Evolutionary conservation across 1,140 invertebrate species (phyloP), one percentile per base, ranked within the genome.

Genomic region (Nautilus pompilius): DNA sequence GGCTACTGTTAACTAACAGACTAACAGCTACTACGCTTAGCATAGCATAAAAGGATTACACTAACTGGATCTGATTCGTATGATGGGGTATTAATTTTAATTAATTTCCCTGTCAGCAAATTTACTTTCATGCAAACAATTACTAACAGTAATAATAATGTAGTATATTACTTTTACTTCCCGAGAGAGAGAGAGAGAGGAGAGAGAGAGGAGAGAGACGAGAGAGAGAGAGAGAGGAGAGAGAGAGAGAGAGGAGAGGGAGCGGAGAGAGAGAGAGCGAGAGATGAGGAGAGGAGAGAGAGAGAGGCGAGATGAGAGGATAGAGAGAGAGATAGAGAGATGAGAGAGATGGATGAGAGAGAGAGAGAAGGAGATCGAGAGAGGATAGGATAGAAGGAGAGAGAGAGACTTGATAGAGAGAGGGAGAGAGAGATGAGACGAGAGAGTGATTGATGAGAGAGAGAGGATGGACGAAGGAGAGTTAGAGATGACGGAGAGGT

Each of bases 331-430:
- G 58, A 29, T 0, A 32, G 30, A 29, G 0, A 2, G 30, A 1
- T 15, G 29, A 29, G 22, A 20, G 5, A 53, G 41, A 60, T 22
- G 5, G 32, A n/a, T n/a, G n/a, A 2, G 45, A 51, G 4, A 15
- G 0, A 28, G 45, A 30, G 17, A 49, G 41, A 22, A 2, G 20
- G 17, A n/a, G 8, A 13, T 28, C 22, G 48, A 51, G 5, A 53
- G 20, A 28, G 32, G 29, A 29, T 26, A 45, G 26, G 5, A 24
- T 17, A 29, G 17, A 6, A 24, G 22, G 41, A 2, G 30, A 32
- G 30, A 60, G 61, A 26, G 24, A n/a, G 33, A 33, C 3, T n/a
- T n/a, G n/a, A n/a, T n/a, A 26, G 54, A 58, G 54, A 62, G 56
- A 30, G 15, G 2, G 33, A 62, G 54, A 62, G 20, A 36, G 29